Conservation (phyloP, 2,113 vertebrate genomes). For the Cottus gobio region DNA sequence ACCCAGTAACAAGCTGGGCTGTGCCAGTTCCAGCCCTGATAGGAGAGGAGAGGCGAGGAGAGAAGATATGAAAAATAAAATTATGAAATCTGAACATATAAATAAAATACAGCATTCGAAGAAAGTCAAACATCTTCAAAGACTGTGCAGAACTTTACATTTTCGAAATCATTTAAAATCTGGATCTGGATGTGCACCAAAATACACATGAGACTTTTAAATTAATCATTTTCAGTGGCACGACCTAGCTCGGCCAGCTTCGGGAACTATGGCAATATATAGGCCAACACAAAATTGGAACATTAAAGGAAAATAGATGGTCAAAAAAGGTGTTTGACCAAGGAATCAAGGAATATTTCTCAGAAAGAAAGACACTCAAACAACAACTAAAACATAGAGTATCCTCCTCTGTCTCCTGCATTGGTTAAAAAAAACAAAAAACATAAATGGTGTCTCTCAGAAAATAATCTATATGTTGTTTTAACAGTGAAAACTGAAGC, state of each 20-base stretch:
- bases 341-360: neutral
- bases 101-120: neutral
- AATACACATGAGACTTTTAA: neutral
- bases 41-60: neutral
- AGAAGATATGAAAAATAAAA: neutral
- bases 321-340: neutral
- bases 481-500: slow-evolving; percentile 6
- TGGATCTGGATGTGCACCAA: neutral
- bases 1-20: slow-evolving; percentile 95
- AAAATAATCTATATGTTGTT: neutral
- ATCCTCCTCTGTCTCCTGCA: neutral
- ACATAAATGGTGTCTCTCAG: neutral
- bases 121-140: neutral
- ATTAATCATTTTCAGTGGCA: neutral
- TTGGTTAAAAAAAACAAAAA: neutral
- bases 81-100: neutral
- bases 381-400: neutral
- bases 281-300: neutral
- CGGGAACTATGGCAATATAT: neutral
- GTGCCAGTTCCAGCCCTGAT: slow-evolving; percentile 97
- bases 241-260: neutral
- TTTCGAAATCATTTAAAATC: neutral
- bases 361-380: neutral
- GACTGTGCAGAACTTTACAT: neutral
- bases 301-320: neutral